Conservation (phyloP, 2,888 invertebrate species). For the Catocala sponsa region DNA sequence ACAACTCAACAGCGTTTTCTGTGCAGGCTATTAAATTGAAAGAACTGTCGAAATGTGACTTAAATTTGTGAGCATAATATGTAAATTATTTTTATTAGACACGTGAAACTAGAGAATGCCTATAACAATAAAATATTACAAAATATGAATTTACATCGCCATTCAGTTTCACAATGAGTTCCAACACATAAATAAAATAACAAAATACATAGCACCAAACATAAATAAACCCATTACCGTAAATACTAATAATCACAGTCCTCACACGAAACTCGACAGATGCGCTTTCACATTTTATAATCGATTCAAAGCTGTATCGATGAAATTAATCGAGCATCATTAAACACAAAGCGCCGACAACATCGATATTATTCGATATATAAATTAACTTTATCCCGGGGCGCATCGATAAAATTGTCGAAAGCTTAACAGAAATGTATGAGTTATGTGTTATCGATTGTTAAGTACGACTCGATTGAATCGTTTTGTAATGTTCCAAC, state of each 20-base stretch:
- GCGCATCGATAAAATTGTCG: conserved; percentile 56
- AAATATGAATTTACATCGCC: neutral
- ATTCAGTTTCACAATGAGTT: conserved; percentile 3
- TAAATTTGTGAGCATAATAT: too few relatives aligned
- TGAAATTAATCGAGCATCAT: conserved; percentile 62
- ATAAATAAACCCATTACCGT: conserved; percentile 54
- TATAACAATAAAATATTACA: neutral
- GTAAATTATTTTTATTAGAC: neutral
- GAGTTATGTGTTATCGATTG: conserved; percentile 55
- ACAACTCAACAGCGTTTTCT: too few relatives aligned
- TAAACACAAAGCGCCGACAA: conserved; percentile 56
- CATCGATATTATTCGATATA: conserved; percentile 47
- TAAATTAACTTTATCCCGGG: conserved; percentile 57
- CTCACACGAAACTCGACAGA: conserved; percentile 61
- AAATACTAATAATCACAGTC: conserved; percentile 49
- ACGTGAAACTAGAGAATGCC: neutral
- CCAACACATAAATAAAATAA: conserved; percentile 14
- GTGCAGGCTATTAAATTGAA: too few relatives aligned
- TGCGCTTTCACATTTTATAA: conserved; percentile 60
- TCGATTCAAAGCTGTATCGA: conserved; percentile 50
- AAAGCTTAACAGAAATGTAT: conserved; percentile 59
- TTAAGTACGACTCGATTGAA: conserved; percentile 51
- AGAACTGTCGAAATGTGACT: too few relatives aligned
- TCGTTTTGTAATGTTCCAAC: conserved; percentile 41
- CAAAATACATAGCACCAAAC: conserved; percentile 21